phyloP scores from a whole-genome alignment of 1,140 invertebrate species.

The Halesus radiatus region DNA sequence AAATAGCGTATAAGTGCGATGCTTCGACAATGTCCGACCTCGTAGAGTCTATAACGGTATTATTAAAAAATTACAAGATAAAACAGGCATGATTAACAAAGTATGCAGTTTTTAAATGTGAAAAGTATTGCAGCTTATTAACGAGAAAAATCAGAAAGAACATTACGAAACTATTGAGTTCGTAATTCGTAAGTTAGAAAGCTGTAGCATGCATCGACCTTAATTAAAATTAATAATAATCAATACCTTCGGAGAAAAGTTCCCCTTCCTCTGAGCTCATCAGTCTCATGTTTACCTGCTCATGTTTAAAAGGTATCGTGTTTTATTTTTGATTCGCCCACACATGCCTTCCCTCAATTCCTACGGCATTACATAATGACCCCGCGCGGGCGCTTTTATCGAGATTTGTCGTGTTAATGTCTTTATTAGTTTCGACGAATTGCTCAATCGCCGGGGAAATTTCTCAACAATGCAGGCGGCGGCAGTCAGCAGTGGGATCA shows the following conservation, averaged over 20 bases:
- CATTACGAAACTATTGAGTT: too few species aligned
- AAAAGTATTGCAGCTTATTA: too few species aligned
- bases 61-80: too few species aligned
- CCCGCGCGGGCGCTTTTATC: slow-evolving; percentile 27
- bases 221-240: too few species aligned
- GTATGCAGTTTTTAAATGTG: too few species aligned
- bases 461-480: neutral
- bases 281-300: slow-evolving; percentile 15
- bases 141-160: too few species aligned
- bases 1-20: too few species aligned
- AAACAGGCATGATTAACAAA: too few species aligned
- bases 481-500: neutral
- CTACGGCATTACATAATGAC: slow-evolving; percentile 25
- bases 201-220: too few species aligned
- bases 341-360: neutral
- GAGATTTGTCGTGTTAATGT: slow-evolving; percentile 35
- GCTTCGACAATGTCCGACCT: too few species aligned
- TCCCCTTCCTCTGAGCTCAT: neutral
- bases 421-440: slow-evolving; percentile 36
- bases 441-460: slow-evolving; percentile 27
- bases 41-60: too few species aligned
- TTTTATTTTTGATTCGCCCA: slow-evolving; percentile 37
- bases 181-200: too few species aligned
- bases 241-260: neutral
- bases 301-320: slow-evolving; percentile 13